phyloP scores from a whole-genome alignment of 1,140 invertebrate genomes.

The Drosophila auraria region DNA sequence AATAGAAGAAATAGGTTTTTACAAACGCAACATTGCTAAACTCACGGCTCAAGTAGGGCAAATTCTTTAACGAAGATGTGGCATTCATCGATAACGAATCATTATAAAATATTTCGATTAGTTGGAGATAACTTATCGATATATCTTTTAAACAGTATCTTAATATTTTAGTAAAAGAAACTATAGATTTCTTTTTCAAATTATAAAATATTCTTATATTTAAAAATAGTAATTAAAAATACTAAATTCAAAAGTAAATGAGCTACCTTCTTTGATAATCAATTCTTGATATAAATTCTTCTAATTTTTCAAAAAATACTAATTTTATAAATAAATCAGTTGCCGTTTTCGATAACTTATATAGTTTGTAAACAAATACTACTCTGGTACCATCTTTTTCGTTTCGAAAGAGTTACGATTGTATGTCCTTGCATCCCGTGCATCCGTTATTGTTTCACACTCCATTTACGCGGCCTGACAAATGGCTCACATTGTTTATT shows the following conservation, averaged over 20 bases:
- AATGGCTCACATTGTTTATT: slow-evolving; percentile 33
- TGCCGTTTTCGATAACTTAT: neutral
- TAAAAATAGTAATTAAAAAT: too few species aligned
- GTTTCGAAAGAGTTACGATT: slow-evolving; percentile 10
- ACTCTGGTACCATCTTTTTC: neutral
- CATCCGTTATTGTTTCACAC: slow-evolving; percentile 17
- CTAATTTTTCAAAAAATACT: neutral
- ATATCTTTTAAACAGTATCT: neutral
- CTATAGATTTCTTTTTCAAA: too few species aligned
- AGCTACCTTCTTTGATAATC: neutral
- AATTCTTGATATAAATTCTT: too few species aligned
- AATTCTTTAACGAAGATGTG: too few species aligned
- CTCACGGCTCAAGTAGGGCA: too few species aligned
- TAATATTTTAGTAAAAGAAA: neutral
- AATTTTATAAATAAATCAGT: neutral
- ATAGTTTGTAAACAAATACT: neutral
- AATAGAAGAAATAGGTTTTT: too few species aligned
- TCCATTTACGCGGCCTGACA: slow-evolving; percentile 21
- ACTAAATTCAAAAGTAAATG: neutral
- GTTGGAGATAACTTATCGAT: too few species aligned
- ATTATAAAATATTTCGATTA: too few species aligned
- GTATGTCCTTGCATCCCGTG: slow-evolving; percentile 8
- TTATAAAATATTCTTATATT: too few species aligned
- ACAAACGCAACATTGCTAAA: too few species aligned
- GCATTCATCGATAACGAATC: too few species aligned